Percentiles rank a stretch among this genome's conserved stretches.
These are phyloP conservation scores for Pectinophora gossypiella DNA, from an alignment of 1,140 invertebrate genomes.

Conservation along the genomic window DNA sequence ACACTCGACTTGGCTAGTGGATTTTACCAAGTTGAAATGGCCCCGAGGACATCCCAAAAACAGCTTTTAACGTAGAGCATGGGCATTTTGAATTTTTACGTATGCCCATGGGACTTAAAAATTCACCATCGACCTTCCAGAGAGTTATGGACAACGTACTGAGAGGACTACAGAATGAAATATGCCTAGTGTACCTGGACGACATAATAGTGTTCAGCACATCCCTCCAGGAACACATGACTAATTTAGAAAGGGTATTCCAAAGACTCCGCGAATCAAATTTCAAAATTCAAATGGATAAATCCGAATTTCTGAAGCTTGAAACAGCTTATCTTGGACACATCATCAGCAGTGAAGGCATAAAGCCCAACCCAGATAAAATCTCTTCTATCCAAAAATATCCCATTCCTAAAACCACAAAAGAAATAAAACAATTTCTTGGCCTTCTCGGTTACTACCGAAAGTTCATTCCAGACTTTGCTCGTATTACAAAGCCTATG, in stretches of 20 bases:
- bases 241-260: conserved; percentile 8
- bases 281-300: conserved; percentile 6
- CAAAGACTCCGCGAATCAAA: background rate
- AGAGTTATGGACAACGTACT: conserved; percentile 30
- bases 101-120: conserved; percentile 63
- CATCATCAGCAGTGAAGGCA: background rate
- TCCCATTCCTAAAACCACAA: background rate
- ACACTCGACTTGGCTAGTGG: conserved; percentile 67
- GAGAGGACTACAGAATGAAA: conserved; percentile 7
- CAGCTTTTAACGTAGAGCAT: conserved; percentile 49
- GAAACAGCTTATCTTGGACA: background rate
- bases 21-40: conserved; percentile 71
- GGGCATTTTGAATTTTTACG: conserved; percentile 55
- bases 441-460: too few species aligned
- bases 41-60: conserved; percentile 52
- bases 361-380: background rate
- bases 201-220: conserved; percentile 29
- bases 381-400: background rate
- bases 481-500: conserved; percentile 33
- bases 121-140: conserved; percentile 31
- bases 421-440: too few species aligned
- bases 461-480: conserved; percentile 31
- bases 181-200: conserved; percentile 31
- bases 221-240: conserved; percentile 23
- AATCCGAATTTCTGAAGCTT: conserved; percentile 12